These are phyloP conservation scores for Eristalis pertinax DNA, from an alignment of 2,888 invertebrate species.

Conservation along the genomic window DNA sequence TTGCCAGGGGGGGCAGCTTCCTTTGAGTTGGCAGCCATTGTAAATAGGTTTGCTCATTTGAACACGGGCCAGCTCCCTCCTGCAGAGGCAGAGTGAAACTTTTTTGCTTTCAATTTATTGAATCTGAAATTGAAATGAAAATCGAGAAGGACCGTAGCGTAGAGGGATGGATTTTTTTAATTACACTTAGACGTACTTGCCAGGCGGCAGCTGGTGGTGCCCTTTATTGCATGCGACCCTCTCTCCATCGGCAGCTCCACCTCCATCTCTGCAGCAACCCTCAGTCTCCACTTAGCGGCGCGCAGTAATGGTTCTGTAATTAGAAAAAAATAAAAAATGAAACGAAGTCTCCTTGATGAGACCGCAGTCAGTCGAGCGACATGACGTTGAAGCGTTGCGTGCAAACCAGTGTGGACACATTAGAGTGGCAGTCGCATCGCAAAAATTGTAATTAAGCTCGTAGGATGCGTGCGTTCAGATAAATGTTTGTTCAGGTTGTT, in stretches of 20 bases:
- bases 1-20: background rate
- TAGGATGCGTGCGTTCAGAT: background rate
- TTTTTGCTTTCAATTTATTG: constrained; percentile 62
- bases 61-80: constrained; percentile 31
- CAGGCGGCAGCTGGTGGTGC: background rate
- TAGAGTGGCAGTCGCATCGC: background rate
- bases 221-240: constrained; percentile 34
- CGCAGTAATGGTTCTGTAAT: constrained; percentile 47
- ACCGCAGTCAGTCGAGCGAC: background rate
- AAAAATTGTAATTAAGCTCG: background rate
- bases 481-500: constrained; percentile 58
- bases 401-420: constrained; percentile 22
- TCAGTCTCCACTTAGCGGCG: background rate
- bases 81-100: background rate
- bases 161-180: constrained; percentile 23
- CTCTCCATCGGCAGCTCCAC: background rate
- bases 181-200: constrained; percentile 56
- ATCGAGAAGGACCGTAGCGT: constrained; percentile 9
- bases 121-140: constrained; percentile 59
- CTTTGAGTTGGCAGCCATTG: constrained; percentile 24
- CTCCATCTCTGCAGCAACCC: too few species aligned
- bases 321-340: constrained; percentile 41
- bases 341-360: constrained; percentile 7
- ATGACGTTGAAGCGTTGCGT: background rate
- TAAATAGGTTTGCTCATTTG: constrained; percentile 59